These are phyloP conservation scores for Dendroctonus ponderosae DNA, from an alignment of 1,140 invertebrate species.

Conservation along the genomic window DNA sequence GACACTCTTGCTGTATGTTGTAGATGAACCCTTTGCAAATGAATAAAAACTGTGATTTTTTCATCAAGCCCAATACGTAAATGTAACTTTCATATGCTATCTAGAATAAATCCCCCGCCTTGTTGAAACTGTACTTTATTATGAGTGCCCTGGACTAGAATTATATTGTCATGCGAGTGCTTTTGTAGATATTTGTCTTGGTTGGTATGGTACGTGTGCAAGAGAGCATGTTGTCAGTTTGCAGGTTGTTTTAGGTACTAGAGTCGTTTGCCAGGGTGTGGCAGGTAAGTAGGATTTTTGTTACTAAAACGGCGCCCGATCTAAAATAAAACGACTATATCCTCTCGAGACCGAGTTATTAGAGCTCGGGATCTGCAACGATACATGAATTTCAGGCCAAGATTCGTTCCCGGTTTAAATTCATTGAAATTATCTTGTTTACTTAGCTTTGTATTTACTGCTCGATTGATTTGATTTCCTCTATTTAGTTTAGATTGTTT, in stretches of 20 bases:
- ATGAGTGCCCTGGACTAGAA: too few relatives aligned
- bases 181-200: slow-evolving; percentile 29
- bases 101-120: not conserved
- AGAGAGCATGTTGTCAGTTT: slow-evolving; percentile 20
- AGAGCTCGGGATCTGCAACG: too few relatives aligned
- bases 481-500: not conserved
- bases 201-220: slow-evolving; percentile 27
- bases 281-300: too few relatives aligned
- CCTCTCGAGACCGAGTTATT: too few relatives aligned
- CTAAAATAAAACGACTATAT: too few relatives aligned
- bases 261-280: not conserved
- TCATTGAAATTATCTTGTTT: too few relatives aligned
- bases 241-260: slow-evolving; percentile 3
- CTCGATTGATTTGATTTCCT: not conserved
- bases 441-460: slow-evolving; percentile 4
- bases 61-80: not conserved
- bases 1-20: too few relatives aligned
- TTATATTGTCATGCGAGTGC: slow-evolving; percentile 14
- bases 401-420: slow-evolving; percentile 6
- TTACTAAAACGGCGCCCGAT: too few relatives aligned
- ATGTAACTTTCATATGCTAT: slow-evolving; percentile 1
- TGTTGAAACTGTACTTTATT: not conserved
- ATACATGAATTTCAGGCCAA: slow-evolving; percentile 25
- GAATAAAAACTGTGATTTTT: too few relatives aligned
- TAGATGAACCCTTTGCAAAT: too few relatives aligned